Base-by-base conservation (phyloP, 2,888 invertebrate species). In the Zele albiditarsus region DNA sequence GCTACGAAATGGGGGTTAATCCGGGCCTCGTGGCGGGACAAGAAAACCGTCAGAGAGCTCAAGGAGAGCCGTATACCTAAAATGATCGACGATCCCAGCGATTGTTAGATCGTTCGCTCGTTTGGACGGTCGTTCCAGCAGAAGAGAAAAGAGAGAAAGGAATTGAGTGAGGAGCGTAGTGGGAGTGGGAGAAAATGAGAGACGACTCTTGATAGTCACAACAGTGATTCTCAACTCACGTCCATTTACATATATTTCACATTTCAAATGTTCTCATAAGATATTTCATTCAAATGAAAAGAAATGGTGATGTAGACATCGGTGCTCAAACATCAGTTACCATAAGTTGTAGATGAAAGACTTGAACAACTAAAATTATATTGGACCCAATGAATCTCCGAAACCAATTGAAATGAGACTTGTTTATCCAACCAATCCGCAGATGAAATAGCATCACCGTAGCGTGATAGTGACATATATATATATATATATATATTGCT, bases 81-180 rank as follows among this genome's bases (percentile, higher is more conserved):
- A 81, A 84, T 83, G 83, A 85, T 85, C 81, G 84, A 84, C 84
- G 83, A 83, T 78, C 80, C 80, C 81, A 79, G 70, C 78, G 79
- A 79, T 75, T 76, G 78, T 70, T 73, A 69, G 65, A 58, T 65
- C 76, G 70, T 53, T 62, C 70, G 65, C 20, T 53, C 46, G 46
- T 46, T 46, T 46, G 46, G 46, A 46, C 46, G 46, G n/a, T 53
- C 53, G 20, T 20, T 20, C 57, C 28, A 68, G 53, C 63, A 33
- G 53, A 53, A 53, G 28, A 68, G 67, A 49, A 49, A 68, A 38
- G 53, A 20, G 20, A 53, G 49, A n/a, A 20, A 53, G 53, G 10
- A 20, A 53, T 20, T 20, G 53, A 53, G 8, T 20, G 53, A 53
- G n/a, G 23, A 53, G 6, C 8, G 53, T 6, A 14, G 14, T n/a